phyloP scores from a whole-genome alignment of 2,888 invertebrate genomes.

The Oscheius myriophilus region DNA sequence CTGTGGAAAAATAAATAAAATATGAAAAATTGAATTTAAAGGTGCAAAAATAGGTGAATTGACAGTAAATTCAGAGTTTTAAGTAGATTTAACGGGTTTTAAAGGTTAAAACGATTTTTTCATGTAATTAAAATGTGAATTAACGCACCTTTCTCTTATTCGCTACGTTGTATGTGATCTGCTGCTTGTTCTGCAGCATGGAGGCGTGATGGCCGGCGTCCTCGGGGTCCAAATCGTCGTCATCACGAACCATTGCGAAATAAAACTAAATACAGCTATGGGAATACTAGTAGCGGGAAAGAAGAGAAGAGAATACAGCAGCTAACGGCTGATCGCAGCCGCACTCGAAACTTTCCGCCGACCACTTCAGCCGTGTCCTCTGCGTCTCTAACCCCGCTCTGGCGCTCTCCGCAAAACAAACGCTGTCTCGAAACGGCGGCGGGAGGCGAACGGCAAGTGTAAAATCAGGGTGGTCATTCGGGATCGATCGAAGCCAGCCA shows the following conservation, averaged over 20 bases:
- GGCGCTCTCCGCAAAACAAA: background rate
- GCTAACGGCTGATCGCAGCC: slow-evolving; percentile 23
- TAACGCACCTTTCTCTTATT: slow-evolving; percentile 56
- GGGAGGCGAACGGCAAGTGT: slow-evolving; percentile 15
- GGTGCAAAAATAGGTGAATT: no score
- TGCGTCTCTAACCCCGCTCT: slow-evolving; percentile 7
- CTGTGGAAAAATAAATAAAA: background rate
- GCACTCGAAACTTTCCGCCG: slow-evolving; percentile 36
- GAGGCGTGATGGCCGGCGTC: slow-evolving; percentile 35
- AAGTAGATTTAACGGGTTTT: no score
- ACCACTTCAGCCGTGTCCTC: slow-evolving; percentile 27
- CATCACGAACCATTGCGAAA: slow-evolving; percentile 28
- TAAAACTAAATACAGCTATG: background rate
- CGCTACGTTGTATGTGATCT: slow-evolving; percentile 54
- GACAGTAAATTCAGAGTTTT: no score
- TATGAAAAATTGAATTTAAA: no score
- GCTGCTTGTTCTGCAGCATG: slow-evolving; percentile 57
- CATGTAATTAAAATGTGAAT: no score
- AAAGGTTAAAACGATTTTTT: no score
- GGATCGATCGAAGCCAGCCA: slow-evolving; percentile 6
- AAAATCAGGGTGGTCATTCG: slow-evolving; percentile 35
- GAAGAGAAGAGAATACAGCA: slow-evolving; percentile 8
- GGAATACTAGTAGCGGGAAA: background rate
- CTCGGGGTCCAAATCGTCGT: slow-evolving; percentile 43
- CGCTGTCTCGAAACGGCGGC: background rate